Conservation (phyloP, 2,797 vertebrate genomes). For the Malurus splendens region DNA sequence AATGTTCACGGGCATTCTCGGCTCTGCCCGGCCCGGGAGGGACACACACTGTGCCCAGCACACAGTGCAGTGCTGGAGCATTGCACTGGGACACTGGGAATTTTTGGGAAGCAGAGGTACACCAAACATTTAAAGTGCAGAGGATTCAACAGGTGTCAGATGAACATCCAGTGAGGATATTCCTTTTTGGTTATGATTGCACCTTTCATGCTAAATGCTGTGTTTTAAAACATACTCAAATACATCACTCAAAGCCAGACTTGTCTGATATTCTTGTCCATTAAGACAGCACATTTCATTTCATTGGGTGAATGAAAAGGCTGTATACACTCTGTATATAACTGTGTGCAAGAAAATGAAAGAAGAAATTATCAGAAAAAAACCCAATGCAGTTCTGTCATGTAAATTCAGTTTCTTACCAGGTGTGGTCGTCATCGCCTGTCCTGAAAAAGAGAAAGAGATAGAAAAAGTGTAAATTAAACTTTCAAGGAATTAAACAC, state of each 20-base stretch:
- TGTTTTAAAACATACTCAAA: not conserved
- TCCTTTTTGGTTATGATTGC: not conserved
- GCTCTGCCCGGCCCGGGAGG: too few species aligned
- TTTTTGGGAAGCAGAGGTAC: not conserved
- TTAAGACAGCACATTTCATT: not conserved
- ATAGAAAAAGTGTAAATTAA: not conserved
- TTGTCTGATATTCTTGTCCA: not conserved
- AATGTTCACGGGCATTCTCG: accelerated
- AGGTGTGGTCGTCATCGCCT: accelerated
- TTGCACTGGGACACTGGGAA: not conserved
- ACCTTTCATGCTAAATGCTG: not conserved
- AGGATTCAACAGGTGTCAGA: not conserved
- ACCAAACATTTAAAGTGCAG: accelerated
- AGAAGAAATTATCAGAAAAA: not conserved
- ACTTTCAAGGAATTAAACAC: not conserved
- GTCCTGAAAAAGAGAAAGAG: slow-evolving; percentile 23
- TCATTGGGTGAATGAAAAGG: not conserved
- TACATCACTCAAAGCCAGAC: not conserved
- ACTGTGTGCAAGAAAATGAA: not conserved
- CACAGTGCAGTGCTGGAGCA: accelerated
- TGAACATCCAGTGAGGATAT: not conserved
- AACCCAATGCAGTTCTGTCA: not conserved
- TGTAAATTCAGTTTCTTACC: slow-evolving; percentile 40
- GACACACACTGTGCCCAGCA: not conserved
- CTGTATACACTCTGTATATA: not conserved